Conservation (phyloP, 1,140 invertebrate species). For the Chelonus insularis region DNA sequence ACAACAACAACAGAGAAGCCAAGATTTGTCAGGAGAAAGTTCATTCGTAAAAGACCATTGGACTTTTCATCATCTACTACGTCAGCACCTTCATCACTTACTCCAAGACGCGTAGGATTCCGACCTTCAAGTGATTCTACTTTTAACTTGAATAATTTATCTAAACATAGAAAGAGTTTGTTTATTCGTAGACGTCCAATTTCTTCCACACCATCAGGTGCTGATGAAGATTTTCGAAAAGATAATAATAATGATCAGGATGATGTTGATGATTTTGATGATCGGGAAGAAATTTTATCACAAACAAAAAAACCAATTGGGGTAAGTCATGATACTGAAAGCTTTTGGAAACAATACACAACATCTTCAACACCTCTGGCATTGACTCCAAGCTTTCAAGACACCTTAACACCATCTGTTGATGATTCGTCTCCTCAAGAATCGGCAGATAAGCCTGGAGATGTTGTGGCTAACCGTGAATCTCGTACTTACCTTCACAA, state of each 20-base stretch:
- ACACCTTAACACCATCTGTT: slow-evolving; percentile 4
- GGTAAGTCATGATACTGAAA: slow-evolving; percentile 11
- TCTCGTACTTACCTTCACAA: slow-evolving; percentile 38
- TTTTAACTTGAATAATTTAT: neutral
- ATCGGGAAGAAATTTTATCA: neutral
- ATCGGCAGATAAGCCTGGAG: slow-evolving; percentile 22
- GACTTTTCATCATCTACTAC: neutral
- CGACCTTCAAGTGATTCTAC: neutral
- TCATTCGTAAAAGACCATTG: slow-evolving; percentile 39
- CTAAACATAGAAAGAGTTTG: slow-evolving; percentile 42
- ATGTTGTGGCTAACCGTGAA: slow-evolving; percentile 34
- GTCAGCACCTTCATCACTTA: too few relatives aligned
- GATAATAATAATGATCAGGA: slow-evolving; percentile 3
- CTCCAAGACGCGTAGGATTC: neutral
- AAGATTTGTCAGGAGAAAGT: slow-evolving; percentile 41
- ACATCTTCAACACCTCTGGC: slow-evolving; percentile 18
- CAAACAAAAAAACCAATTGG: slow-evolving; percentile 3
- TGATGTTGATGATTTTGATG: slow-evolving; percentile 7
- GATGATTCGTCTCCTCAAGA: slow-evolving; percentile 34
- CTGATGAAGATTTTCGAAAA: neutral
- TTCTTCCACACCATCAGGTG: slow-evolving; percentile 21
- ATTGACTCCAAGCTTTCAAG: slow-evolving; percentile 4
- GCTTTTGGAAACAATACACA: slow-evolving; percentile 39
- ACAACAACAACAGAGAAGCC: slow-evolving; percentile 20
- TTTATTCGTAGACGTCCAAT: slow-evolving; percentile 41